A percentile compares a stretch with the other conserved stretches of the same genome.
These are phyloP conservation scores for Agapornis canus DNA, from an alignment of 2,797 vertebrate species.

Conservation along the genomic window DNA sequence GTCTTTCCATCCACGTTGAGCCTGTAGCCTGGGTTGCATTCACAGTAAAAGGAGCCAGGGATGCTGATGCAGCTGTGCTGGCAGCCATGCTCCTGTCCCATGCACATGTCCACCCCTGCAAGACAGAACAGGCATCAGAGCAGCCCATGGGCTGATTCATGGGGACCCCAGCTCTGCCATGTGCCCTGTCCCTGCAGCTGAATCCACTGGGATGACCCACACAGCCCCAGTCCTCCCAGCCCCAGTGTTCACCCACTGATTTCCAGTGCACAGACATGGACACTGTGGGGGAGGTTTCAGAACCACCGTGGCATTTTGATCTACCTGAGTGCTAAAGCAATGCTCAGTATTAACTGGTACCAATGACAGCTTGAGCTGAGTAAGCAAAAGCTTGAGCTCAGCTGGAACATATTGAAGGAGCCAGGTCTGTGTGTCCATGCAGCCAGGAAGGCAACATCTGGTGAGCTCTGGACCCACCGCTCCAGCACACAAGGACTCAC, in stretches of 20 bases:
- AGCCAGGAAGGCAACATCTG: background rate
- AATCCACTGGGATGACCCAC: rapidly evolving
- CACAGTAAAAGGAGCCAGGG: conserved; percentile 85
- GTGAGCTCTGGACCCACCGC: rapidly evolving
- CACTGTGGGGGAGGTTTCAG: background rate
- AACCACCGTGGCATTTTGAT: background rate
- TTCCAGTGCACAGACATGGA: rapidly evolving
- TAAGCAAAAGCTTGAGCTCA: background rate
- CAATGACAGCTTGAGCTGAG: background rate
- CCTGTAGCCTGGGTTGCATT: conserved; percentile 87
- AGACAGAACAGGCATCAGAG: background rate
- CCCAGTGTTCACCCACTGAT: background rate
- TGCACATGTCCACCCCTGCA: conserved; percentile 86
- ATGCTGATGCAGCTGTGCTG: conserved; percentile 89
- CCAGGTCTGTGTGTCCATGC: rapidly evolving
- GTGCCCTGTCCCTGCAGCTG: background rate
- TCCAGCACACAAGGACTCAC: background rate
- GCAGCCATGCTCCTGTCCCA: conserved; percentile 86
- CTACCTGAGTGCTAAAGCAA: background rate
- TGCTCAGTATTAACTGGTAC: background rate
- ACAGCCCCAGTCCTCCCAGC: background rate
- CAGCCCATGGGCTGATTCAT: rapidly evolving
- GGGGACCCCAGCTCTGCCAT: rapidly evolving
- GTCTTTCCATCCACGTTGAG: conserved; percentile 87
- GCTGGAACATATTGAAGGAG: background rate